Evolutionary conservation across 2,888 invertebrate species (phyloP).

Genomic region (Melitaea athalia): DNA sequence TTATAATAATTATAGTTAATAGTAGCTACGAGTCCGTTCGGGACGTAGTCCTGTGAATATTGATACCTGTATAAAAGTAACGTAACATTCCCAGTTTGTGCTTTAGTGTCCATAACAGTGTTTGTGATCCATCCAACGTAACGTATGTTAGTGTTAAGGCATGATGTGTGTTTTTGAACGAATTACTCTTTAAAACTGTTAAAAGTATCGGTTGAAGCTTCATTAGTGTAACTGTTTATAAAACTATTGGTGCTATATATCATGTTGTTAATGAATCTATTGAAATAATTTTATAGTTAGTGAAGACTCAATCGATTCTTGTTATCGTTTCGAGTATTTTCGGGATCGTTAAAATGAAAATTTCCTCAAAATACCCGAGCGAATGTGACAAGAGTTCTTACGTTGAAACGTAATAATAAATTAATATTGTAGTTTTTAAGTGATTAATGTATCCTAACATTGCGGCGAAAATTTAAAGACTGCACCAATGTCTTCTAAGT

Average conservation of each 20-base stretch:
- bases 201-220: slow-evolving; percentile 60
- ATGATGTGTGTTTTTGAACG: slow-evolving; percentile 73
- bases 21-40: slow-evolving; percentile 48
- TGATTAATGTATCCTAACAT: slow-evolving; percentile 70
- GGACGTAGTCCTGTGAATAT: slow-evolving; percentile 64
- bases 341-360: slow-evolving; percentile 44
- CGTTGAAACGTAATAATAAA: slow-evolving; percentile 68
- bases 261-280: slow-evolving; percentile 35
- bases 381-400: slow-evolving; percentile 40
- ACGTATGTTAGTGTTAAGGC: slow-evolving; percentile 72
- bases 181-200: slow-evolving; percentile 44
- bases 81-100: slow-evolving; percentile 80
- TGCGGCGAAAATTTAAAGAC: slow-evolving; percentile 58
- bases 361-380: slow-evolving; percentile 33
- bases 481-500: slow-evolving; percentile 62
- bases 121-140: slow-evolving; percentile 80
- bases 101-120: slow-evolving; percentile 77
- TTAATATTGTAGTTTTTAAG: slow-evolving; percentile 70
- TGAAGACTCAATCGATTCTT: slow-evolving; percentile 57
- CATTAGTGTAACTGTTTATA: slow-evolving; percentile 46
- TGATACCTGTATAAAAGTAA: slow-evolving; percentile 79
- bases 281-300: slow-evolving; percentile 39
- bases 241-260: slow-evolving; percentile 48
- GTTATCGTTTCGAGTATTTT: slow-evolving; percentile 61
- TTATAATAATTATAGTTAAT: slow-evolving; percentile 69